Evolutionary conservation across 2,113 vertebrate species (phyloP).

Genomic region (Collichthys lucidus): DNA sequence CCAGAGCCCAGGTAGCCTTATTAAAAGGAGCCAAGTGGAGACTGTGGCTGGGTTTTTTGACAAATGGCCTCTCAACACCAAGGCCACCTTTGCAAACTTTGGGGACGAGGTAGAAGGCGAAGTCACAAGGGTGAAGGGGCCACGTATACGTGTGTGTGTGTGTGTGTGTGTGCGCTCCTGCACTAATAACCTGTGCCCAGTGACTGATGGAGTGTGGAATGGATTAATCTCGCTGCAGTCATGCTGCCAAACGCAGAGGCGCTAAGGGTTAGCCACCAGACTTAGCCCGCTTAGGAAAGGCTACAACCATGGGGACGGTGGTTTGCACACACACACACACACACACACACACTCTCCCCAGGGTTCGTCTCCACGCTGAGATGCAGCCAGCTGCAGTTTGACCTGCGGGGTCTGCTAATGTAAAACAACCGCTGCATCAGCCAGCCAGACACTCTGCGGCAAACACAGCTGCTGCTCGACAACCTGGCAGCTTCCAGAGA

Average conservation of each 20-base stretch:
- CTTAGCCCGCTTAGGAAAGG: conserved; percentile 76
- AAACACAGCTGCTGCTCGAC: conserved; percentile 68
- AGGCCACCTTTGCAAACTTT: conserved; percentile 80
- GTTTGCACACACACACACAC: conserved; percentile 18
- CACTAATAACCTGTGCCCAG: conserved; percentile 79
- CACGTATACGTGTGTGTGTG: conserved; percentile 27
- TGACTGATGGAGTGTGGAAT: conserved; percentile 81
- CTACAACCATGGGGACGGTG: conserved; percentile 65
- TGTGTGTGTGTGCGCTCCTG: conserved; percentile 49
- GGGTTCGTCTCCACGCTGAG: conserved; percentile 50
- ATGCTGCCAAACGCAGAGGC: conserved; percentile 72
- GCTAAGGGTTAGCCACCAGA: conserved; percentile 75
- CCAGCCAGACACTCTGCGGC: conserved; percentile 58
- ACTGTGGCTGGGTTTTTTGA: conserved; percentile 83
- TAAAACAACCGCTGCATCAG: conserved; percentile 70
- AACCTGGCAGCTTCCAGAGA: conserved; percentile 28
- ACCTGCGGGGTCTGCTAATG: conserved; percentile 61
- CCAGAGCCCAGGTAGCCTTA: conserved; percentile 83
- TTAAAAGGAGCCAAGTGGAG: conserved; percentile 88
- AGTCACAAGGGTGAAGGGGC: conserved; percentile 70
- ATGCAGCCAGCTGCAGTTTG: conserved; percentile 76
- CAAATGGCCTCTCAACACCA: conserved; percentile 86
- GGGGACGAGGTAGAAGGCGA: conserved; percentile 68
- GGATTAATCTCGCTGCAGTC: conserved; percentile 79
- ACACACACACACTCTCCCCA: conserved; percentile 33